Base-by-base conservation (phyloP, 2,888 invertebrate species). In the Sesia apiformis region DNA sequence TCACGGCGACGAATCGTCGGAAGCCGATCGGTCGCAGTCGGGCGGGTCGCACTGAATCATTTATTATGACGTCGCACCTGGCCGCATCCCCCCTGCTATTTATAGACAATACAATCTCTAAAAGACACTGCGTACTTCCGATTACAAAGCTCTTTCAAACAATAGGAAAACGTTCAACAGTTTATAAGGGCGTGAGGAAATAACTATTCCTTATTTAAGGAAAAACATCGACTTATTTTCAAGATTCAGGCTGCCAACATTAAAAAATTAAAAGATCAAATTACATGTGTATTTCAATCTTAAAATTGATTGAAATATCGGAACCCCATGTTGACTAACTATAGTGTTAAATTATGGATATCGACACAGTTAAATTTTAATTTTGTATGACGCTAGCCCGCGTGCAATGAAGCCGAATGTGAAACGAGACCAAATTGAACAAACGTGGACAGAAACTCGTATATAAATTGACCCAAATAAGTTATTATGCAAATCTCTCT, bases 391-490 rank as follows among this genome's bases (percentile, higher is more conserved):
- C 42, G 42, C 42, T 3, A 42, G 42, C 5, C 42, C 5, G 42
- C 5, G 7, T 6, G 42, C 42, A 42, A 42, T 7, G 42, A 5
- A 42, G 7, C 42, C 5, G 5, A 42, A 23, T 23, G 23, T 23
- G 42, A 42, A 42, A 42, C 42, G 38, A 38, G 38, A 4, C 50
- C 38, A 5, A 23, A 38, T 1, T 50, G 38, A 1, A 38, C 23
- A 50, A 60, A 60, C 58, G 58, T 59, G 59, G 61, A 61, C 62
- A 65, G 56, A 40, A n/a, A 50, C 40, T 23, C 23, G 59, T 63
- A 67, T 64, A 72, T 62, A 71, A 76, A 70, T 73, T 72, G 71
- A 66, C 59, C 67, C 62, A 69, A 77, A 78, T 78, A 70, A 73
- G 66, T 67, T 66, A 73, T 74, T 74, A 77, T 69, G 73, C 64